Conservation (phyloP, 1,140 invertebrate genomes). For the Phenacoccus solenopsis region DNA sequence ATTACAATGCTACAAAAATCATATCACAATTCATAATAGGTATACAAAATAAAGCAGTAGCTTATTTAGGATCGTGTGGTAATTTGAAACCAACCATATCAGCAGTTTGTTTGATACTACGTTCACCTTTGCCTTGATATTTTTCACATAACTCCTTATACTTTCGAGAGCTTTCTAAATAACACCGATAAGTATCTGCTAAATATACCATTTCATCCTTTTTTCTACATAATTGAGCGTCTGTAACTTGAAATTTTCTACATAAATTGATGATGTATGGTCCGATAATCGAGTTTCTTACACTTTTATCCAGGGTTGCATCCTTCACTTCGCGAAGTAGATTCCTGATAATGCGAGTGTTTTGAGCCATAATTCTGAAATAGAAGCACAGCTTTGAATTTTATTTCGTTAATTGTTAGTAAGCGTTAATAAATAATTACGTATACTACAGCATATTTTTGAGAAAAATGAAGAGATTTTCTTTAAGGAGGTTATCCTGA, state of each 20-base stretch:
- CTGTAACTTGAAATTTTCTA: conserved; percentile 57
- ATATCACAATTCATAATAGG: too few relatives aligned
- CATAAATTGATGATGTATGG: conserved; percentile 57
- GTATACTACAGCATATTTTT: too few relatives aligned
- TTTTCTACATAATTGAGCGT: conserved; percentile 64
- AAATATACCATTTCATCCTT: conserved; percentile 56
- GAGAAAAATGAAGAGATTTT: too few relatives aligned
- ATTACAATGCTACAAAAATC: too few relatives aligned
- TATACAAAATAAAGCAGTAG: too few relatives aligned
- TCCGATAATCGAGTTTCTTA: conserved; percentile 43
- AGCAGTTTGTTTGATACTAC: conserved; percentile 59
- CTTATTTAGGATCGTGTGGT: conserved; percentile 60
- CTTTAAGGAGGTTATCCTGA: too few relatives aligned
- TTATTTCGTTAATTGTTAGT: too few relatives aligned
- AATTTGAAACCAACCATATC: conserved; percentile 71
- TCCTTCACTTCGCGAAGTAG: conserved; percentile 46
- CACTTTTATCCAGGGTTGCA: conserved; percentile 36
- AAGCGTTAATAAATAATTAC: too few relatives aligned
- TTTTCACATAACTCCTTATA: conserved; percentile 54
- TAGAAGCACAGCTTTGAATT: not conserved
- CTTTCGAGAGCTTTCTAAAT: conserved; percentile 50
- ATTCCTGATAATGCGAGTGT: conserved; percentile 34
- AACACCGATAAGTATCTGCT: conserved; percentile 59
- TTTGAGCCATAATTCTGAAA: not conserved
- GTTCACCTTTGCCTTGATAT: conserved; percentile 62